Evolutionary conservation across 1,140 invertebrate genomes (phyloP), one percentile per base, ranked within the genome.

Genomic region (Tyrophagus putrescentiae): DNA sequence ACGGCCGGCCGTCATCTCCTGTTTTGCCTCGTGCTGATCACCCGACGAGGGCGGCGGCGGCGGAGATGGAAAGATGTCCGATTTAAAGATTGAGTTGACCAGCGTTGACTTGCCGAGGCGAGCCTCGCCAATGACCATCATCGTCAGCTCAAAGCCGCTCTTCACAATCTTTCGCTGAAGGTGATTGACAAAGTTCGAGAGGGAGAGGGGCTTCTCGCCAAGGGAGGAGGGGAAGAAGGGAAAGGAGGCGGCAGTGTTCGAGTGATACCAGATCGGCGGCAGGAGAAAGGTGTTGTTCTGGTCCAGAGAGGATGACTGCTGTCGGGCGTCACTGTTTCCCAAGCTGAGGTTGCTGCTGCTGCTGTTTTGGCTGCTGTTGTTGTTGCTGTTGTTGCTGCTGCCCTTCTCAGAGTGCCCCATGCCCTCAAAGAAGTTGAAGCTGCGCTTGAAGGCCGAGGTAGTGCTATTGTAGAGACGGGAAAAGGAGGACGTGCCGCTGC

Each of bases 121-220:
- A 25, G 90, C 92, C 76, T 96, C 91, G 66, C 95, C 95, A 62
- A 98, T 95, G 65, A 98, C 93, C 95, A 99, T 98, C 18, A 98
- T 76, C 4, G 93, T 98, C 73, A 99, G 98, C 69, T 98, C 94
- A 70, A 99, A 99, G 52, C 95, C 96, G 71, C 87, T 87, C 74
- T 98, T 98, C n/a, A 98, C 93, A 36, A 94, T 91, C 75, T 97
- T 96, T 44, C 95, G 79, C 73, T 97, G 96, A 5, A 98, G 91
- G 75, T 98, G 96, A 75, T 98, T 98, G 28, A 98, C 77, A 77
- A 96, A 97, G 53, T 90, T 87, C 64, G 73, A 91, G 52, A 87
- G 87, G 48, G 92, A 87, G 68, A 91, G 91, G 61, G 87, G 87
- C 70, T 18, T 11, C 13, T 31, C 27, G 90, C 88, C n/a, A n/a